These are phyloP conservation scores for Epinotia brunnichana DNA, from an alignment of 2,888 invertebrate species.

Conservation along the genomic window DNA sequence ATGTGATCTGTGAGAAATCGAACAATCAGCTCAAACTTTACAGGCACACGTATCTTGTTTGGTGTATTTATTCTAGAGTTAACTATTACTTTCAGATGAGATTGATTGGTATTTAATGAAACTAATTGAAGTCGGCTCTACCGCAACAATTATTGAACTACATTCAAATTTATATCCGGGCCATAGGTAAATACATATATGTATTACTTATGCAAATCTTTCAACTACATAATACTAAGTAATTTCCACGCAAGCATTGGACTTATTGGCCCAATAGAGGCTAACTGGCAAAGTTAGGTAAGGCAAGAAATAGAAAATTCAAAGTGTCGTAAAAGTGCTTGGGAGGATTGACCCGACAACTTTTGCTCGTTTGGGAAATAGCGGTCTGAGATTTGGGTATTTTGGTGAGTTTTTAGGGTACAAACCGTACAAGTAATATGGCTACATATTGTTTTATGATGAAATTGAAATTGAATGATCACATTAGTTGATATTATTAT, in stretches of 20 bases:
- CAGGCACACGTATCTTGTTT: too few relatives aligned
- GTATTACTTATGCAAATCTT: too few relatives aligned
- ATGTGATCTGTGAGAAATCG: too few relatives aligned
- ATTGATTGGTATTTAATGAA: not conserved
- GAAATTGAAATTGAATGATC: not conserved
- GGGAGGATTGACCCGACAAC: constrained; percentile 35
- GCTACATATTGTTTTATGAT: not conserved
- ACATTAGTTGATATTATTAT: not conserved
- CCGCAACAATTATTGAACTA: too few relatives aligned
- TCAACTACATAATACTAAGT: not conserved
- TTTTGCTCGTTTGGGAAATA: constrained; percentile 23
- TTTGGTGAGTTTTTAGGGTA: not conserved
- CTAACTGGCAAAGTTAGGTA: constrained; percentile 29
- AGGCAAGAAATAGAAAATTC: constrained; percentile 41
- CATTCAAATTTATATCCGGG: too few relatives aligned
- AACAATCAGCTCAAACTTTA: too few relatives aligned
- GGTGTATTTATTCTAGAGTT: too few relatives aligned
- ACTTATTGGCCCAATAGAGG: constrained; percentile 18
- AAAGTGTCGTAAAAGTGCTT: constrained; percentile 41
- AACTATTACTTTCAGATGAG: too few relatives aligned
- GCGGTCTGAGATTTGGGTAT: constrained; percentile 1
- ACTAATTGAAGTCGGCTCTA: not conserved
- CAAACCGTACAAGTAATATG: not conserved
- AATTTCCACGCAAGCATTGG: not conserved
- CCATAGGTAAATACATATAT: too few relatives aligned